Evolutionary conservation across 2,888 invertebrate species (phyloP).

Genomic region (Serrognathus titanus): DNA sequence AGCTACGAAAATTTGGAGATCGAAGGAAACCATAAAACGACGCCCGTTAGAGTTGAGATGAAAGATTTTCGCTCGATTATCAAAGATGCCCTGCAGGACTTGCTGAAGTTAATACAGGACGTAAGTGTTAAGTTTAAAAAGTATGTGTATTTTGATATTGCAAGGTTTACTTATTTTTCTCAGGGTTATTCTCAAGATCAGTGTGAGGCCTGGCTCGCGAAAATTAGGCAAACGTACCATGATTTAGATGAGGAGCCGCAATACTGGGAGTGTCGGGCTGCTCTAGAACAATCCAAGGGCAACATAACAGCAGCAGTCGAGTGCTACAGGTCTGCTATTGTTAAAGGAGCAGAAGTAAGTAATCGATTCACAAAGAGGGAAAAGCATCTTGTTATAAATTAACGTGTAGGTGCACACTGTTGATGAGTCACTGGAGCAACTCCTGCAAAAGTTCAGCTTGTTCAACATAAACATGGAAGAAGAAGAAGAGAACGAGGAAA

Average conservation of each 20-base stretch:
- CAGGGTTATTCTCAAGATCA: constrained; percentile 57
- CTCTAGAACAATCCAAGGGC: constrained; percentile 54
- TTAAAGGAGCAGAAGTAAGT: constrained; percentile 56
- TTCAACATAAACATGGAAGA: constrained; percentile 50
- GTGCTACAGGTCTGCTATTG: constrained; percentile 57
- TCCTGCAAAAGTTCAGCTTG: constrained; percentile 58
- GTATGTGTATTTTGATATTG: neutral
- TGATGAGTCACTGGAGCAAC: constrained; percentile 54
- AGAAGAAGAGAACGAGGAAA: constrained; percentile 28
- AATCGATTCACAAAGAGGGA: neutral
- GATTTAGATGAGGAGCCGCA: constrained; percentile 48
- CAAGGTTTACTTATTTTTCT: constrained; percentile 14
- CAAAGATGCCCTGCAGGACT: constrained; percentile 52
- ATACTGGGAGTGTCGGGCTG: constrained; percentile 62
- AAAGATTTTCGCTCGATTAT: constrained; percentile 37
- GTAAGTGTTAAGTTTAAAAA: constrained; percentile 38
- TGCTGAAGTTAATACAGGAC: constrained; percentile 53
- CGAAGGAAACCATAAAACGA: constrained; percentile 16
- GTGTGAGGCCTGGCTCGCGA: constrained; percentile 55
- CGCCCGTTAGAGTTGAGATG: neutral
- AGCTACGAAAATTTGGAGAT: constrained; percentile 34
- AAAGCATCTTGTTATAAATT: neutral
- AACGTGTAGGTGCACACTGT: constrained; percentile 50
- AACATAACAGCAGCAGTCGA: constrained; percentile 57
- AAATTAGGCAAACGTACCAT: constrained; percentile 51